Conservation (phyloP, 2,797 vertebrate genomes). For the Tiaroga cobitis region DNA sequence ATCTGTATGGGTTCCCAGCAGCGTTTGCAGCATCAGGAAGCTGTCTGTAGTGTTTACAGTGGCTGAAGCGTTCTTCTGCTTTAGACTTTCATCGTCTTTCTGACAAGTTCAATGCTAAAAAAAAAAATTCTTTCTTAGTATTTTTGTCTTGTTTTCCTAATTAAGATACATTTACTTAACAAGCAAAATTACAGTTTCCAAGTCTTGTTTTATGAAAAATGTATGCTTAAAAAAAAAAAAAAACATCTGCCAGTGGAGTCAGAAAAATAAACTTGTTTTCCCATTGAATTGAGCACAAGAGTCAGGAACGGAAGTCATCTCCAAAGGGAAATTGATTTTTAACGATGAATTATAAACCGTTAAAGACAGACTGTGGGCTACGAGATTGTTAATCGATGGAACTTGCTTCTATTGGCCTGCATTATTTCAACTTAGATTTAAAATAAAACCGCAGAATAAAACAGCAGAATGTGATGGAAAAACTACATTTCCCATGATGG, state of each 20-base stretch:
- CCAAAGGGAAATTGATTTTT: not conserved
- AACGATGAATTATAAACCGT: not conserved
- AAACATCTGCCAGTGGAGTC: not conserved
- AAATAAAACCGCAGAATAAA: too few relatives aligned
- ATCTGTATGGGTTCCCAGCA: constrained; percentile 13
- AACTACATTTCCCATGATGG: not conserved
- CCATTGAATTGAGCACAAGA: not conserved
- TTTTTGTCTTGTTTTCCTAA: not conserved
- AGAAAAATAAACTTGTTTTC: not conserved
- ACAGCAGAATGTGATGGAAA: not conserved
- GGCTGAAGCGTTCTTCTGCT: not conserved
- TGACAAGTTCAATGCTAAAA: not conserved
- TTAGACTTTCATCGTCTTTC: constrained; percentile 31
- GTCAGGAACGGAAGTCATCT: not conserved
- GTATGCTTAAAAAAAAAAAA: not conserved
- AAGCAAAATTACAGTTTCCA: not conserved
- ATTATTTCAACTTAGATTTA: not conserved
- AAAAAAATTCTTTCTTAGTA: not conserved
- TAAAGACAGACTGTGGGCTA: not conserved
- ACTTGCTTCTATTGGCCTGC: not conserved
- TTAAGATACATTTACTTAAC: not conserved
- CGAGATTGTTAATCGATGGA: not conserved
- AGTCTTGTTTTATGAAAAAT: not conserved
- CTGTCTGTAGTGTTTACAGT: not conserved
- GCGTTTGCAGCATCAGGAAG: not conserved